These are phyloP conservation scores for Thamnaconus septentrionalis DNA, from an alignment of 2,113 vertebrate genomes.

Conservation along the genomic window DNA sequence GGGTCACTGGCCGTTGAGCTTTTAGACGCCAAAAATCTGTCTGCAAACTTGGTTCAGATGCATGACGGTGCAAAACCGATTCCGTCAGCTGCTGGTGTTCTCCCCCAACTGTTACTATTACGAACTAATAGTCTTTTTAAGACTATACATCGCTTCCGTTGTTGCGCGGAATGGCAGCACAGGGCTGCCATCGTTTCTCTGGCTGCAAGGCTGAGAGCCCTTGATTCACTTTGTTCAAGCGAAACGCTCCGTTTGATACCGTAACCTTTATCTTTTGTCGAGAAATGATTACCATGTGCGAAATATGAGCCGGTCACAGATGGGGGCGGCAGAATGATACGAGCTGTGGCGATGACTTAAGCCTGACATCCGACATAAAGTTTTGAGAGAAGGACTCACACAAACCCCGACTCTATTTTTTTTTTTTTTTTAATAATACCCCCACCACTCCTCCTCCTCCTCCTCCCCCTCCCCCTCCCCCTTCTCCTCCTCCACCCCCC, in stretches of 20 bases:
- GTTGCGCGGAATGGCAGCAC: no score
- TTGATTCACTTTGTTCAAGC: no score
- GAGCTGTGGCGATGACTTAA: conserved; percentile 50
- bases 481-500: no score
- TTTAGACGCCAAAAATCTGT: conserved; percentile 4
- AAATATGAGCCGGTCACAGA: conserved; percentile 17
- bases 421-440: conserved; percentile 7
- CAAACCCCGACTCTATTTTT: conserved; percentile 56
- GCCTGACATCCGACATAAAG: conserved; percentile 40
- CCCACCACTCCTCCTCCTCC: no score
- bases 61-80: neutral
- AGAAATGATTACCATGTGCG: neutral
- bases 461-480: conserved; percentile 1
- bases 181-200: no score
- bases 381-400: conserved; percentile 52
- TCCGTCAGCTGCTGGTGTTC: no score
- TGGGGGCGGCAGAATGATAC: conserved; percentile 41
- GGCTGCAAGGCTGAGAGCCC: no score
- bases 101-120: no score
- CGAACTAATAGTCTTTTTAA: no score
- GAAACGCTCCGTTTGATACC: no score
- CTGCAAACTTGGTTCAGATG: neutral
- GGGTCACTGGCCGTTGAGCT: conserved; percentile 10
- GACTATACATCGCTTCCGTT: no score
- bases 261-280: neutral